A percentile compares a stretch with the other conserved stretches of the same genome.
These are phyloP conservation scores for Euproctis similis DNA, from an alignment of 2,888 invertebrate species.

Conservation along the genomic window DNA sequence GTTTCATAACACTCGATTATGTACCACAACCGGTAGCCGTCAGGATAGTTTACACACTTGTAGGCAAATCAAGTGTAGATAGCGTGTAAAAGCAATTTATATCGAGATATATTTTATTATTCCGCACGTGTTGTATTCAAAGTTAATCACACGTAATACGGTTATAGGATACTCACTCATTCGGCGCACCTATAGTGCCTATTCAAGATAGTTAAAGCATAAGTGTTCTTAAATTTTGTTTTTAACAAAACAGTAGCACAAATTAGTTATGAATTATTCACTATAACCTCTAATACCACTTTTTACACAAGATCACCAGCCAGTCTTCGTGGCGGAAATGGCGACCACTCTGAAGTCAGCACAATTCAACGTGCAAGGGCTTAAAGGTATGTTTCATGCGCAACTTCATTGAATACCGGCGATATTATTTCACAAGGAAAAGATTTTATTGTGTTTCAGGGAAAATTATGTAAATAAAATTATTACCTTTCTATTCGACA, in stretches of 20 bases:
- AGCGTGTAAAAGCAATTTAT: constrained; percentile 38
- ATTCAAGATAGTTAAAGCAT: constrained; percentile 23
- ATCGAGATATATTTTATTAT: constrained; percentile 36
- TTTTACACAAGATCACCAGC: constrained; percentile 47
- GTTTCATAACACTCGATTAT: constrained; percentile 23
- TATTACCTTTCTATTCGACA: constrained; percentile 56
- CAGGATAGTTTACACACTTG: constrained; percentile 34
- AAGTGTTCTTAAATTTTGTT: constrained; percentile 27
- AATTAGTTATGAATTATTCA: constrained; percentile 44
- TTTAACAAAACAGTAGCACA: constrained; percentile 42
- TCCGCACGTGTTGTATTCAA: constrained; percentile 49
- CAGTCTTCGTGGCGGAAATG: constrained; percentile 74
- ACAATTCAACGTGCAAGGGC: constrained; percentile 17
- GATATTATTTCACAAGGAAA: constrained; percentile 25
- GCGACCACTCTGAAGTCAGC: constrained; percentile 62
- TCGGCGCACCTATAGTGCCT: constrained; percentile 38
- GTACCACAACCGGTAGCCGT: constrained; percentile 18
- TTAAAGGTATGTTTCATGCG: constrained; percentile 25
- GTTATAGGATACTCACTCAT: constrained; percentile 46
- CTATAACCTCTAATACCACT: constrained; percentile 64
- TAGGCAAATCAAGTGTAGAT: constrained; percentile 22
- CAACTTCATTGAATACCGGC: constrained; percentile 52
- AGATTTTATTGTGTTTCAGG: constrained; percentile 12
- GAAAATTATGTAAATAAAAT: constrained; percentile 28
- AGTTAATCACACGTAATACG: constrained; percentile 37